Base-by-base conservation (phyloP, 2,888 invertebrate genomes). In the Euphydryas editha region DNA sequence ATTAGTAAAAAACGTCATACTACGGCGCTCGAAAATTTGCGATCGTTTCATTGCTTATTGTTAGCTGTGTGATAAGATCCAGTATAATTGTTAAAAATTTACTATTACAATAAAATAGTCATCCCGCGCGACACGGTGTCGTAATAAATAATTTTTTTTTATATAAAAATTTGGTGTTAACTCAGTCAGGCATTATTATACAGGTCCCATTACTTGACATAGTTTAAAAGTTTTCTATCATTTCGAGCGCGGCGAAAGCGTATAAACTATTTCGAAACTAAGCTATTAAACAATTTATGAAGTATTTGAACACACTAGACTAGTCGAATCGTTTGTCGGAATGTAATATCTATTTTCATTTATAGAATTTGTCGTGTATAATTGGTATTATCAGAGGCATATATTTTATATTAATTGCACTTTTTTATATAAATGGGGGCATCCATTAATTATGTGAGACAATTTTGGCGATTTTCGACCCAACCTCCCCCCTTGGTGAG, bases 111-210 rank as follows among this genome's bases (percentile, higher is more conserved):
- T 55, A 69, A 71, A 68, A 72, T 65, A 61, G 60, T 63, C 71
- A 61, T 72, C 67, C 62, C 60, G 24, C 66, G 66, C 65, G 49
- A 44, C 71, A 68, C 70, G 65, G 75, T 72, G 72, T 70, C 74
- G 73, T 73, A 80, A 81, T 80, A 83, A 82, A 82, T 83, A 81
- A 79, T 30, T 30, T 30, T 76, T 61, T 75, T 79, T 77, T 70
- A 71, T 81, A 83, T 82, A 80, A 81, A 80, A 85, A 85, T 86
- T 89, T 88, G 88, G 89, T 88, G 87, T 89, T 85, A 80, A 79
- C 80, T 87, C 87, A 87, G 87, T 88, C 87, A 84, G 80, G 83
- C 82, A 81, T 81, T 82, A 76, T 73, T 77, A 81, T 81, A 86
- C 85, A 86, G 87, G 87, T 87, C 87, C 87, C 87, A 83, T 86